Conservation (phyloP, 2,888 invertebrate genomes). For the Dinocampus coccinellae region DNA sequence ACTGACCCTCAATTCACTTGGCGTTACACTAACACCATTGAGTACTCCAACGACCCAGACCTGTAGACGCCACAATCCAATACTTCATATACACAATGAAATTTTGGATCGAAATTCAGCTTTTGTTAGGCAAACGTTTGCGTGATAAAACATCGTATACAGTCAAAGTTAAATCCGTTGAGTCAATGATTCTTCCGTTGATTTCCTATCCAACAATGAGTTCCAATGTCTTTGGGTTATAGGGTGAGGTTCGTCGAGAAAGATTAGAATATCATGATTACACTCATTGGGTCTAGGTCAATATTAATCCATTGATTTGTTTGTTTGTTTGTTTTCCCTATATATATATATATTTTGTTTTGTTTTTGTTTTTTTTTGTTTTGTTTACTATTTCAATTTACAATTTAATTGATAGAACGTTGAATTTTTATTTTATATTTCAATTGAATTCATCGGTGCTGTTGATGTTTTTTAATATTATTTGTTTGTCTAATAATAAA, state of each 20-base stretch:
- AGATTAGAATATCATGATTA: background rate
- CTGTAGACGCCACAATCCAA: slow-evolving; percentile 19
- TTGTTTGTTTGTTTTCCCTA: background rate
- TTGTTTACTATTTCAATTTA: background rate
- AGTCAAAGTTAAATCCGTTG: background rate
- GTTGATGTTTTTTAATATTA: background rate
- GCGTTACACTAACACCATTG: slow-evolving; percentile 33
- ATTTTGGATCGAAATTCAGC: background rate
- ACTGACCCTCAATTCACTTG: slow-evolving; percentile 42
- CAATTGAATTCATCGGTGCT: background rate
- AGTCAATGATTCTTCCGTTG: slow-evolving; percentile 1
- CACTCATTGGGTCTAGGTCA: background rate
- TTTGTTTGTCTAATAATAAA: background rate
- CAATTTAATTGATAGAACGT: background rate
- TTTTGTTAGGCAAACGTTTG: background rate
- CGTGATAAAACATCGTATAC: background rate
- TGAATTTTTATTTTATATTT: background rate
- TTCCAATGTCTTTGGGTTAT: slow-evolving; percentile 5
- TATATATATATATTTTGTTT: too few relatives aligned
- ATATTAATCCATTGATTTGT: background rate
- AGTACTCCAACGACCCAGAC: slow-evolving; percentile 35
- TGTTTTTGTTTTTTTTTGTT: background rate
- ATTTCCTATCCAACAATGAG: slow-evolving; percentile 1
- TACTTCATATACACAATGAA: background rate
- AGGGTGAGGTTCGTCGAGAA: background rate